phyloP scores from a whole-genome alignment of 2,888 invertebrate genomes.

The Synanthedon andrenaeformis region DNA sequence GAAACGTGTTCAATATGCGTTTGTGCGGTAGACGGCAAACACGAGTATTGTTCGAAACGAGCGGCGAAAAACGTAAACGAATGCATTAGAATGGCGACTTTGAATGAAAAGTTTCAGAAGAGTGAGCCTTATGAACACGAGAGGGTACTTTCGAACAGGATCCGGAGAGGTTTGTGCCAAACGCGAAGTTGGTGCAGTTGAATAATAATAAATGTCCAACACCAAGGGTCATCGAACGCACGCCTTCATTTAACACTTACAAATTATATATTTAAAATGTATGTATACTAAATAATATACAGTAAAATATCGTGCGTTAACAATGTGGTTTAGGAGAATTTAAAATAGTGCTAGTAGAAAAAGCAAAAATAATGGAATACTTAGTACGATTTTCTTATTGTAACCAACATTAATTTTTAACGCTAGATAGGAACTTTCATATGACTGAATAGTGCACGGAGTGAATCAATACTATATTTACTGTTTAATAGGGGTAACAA shows the following conservation, averaged over 20 bases:
- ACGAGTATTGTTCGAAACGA: constrained; percentile 40
- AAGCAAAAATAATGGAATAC: too few relatives aligned
- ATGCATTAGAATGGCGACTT: constrained; percentile 28
- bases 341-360: too few relatives aligned
- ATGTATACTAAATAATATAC: not conserved
- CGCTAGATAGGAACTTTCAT: too few relatives aligned
- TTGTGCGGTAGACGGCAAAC: constrained; percentile 39
- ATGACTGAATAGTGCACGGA: too few relatives aligned
- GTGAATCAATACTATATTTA: too few relatives aligned
- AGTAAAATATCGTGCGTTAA: too few relatives aligned
- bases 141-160: constrained; percentile 18
- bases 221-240: not conserved
- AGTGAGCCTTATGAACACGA: constrained; percentile 31
- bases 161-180: constrained; percentile 4
- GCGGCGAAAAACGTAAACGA: constrained; percentile 48
- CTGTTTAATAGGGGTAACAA: too few relatives aligned
- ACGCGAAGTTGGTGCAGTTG: constrained; percentile 19
- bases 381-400: too few relatives aligned
- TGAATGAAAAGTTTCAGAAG: constrained; percentile 16
- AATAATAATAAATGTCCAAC: constrained; percentile 3
- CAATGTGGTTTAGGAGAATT: too few relatives aligned
- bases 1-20: constrained; percentile 42
- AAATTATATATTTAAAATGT: not conserved
- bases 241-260: not conserved
- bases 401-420: too few relatives aligned